phyloP scores from a whole-genome alignment of 2,888 invertebrate species.

The Tenthredo distinguenda region DNA sequence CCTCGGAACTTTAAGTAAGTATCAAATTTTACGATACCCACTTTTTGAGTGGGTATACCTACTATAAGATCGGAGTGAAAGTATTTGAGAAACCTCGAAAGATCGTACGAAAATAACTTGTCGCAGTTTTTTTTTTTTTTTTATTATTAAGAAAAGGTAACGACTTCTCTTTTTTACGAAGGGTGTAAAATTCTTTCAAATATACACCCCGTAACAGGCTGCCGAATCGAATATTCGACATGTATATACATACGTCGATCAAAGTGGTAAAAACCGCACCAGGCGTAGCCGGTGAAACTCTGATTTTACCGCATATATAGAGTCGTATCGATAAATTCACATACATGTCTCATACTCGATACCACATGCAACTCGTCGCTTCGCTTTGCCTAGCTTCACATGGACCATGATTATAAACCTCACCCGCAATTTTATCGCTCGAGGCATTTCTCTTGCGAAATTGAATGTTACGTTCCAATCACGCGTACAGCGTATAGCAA shows the following conservation, averaged over 20 bases:
- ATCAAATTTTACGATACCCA: constrained; percentile 40
- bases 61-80: not conserved
- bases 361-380: not conserved
- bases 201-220: not conserved
- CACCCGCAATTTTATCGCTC: constrained; percentile 26
- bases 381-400: constrained; percentile 9
- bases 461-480: constrained; percentile 58
- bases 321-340: constrained; percentile 63
- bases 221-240: constrained; percentile 9
- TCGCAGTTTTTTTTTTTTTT: not conserved
- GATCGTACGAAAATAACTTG: constrained; percentile 42
- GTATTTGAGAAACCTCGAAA: not conserved
- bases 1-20: constrained; percentile 27
- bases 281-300: constrained; percentile 55
- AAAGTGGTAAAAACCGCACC: constrained; percentile 34
- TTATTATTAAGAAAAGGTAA: constrained; percentile 13
- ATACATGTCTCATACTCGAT: constrained; percentile 57
- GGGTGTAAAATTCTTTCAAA: constrained; percentile 13
- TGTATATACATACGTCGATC: constrained; percentile 16
- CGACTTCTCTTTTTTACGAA: constrained; percentile 21
- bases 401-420: constrained; percentile 35
- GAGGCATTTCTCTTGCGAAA: constrained; percentile 52
- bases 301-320: constrained; percentile 58
- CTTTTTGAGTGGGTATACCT: constrained; percentile 5
- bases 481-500: not conserved